Evolutionary conservation across 2,888 invertebrate species (phyloP).

Genomic region (Micoletzkya japonica): DNA sequence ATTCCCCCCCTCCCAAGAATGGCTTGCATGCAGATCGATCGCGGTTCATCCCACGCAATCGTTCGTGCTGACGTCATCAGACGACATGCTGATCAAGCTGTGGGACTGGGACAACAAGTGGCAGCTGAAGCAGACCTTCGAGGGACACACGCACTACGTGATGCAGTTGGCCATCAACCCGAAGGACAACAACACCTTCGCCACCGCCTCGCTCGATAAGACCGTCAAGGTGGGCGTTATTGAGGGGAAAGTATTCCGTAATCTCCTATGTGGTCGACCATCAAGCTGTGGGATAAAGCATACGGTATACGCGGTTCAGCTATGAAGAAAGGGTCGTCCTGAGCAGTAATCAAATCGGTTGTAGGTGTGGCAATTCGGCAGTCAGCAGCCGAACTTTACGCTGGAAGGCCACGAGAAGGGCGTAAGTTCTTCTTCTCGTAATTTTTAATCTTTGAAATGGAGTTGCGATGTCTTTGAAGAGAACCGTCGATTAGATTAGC

Average conservation of each 20-base stretch:
- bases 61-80: constrained; percentile 84
- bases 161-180: constrained; percentile 99
- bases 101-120: constrained; percentile 99
- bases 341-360: neutral
- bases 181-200: constrained; percentile 99
- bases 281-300: too few relatives aligned
- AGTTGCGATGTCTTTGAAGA: neutral
- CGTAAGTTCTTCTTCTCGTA: constrained; percentile 63
- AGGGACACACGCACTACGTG: constrained; percentile 96
- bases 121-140: constrained; percentile 96
- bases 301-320: too few relatives aligned
- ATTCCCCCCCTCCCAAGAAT: too few relatives aligned
- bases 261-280: too few relatives aligned
- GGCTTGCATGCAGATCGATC: constrained; percentile 72
- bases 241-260: neutral
- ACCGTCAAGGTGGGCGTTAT: constrained; percentile 78
- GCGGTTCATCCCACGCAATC: constrained; percentile 96
- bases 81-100: constrained; percentile 93
- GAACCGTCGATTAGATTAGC: too few relatives aligned
- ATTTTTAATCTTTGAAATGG: neutral
- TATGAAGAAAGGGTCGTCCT: neutral
- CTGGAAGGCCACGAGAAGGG: constrained; percentile 96
- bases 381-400: constrained; percentile 94
- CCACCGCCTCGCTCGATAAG: constrained; percentile 95
- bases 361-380: constrained; percentile 89